Evolutionary conservation across 1,140 invertebrate genomes (phyloP).

Genomic region (Paralvinella palmiformis): DNA sequence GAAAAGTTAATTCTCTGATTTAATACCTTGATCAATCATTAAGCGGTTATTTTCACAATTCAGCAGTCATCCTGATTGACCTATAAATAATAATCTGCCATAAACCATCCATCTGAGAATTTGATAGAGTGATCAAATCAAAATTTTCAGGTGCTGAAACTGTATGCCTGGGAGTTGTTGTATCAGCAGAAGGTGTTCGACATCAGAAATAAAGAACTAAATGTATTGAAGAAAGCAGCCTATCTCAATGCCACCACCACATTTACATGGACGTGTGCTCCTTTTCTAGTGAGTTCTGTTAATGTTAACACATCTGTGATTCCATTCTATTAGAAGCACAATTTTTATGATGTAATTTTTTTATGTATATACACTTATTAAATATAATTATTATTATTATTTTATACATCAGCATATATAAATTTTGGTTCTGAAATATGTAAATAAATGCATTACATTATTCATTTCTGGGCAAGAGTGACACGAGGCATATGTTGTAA

Average conservation of each 20-base stretch:
- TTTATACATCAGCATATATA: too few species aligned
- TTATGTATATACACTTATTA: too few species aligned
- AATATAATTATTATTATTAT: too few species aligned
- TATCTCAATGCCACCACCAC: conserved; percentile 61
- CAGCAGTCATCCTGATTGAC: background rate
- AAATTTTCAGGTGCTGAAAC: conserved; percentile 25
- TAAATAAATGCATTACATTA: too few species aligned
- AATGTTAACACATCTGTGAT: too few species aligned
- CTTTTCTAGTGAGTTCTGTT: conserved; percentile 17
- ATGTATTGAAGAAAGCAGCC: conserved; percentile 42
- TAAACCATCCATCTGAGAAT: too few species aligned
- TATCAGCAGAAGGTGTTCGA: conserved; percentile 43
- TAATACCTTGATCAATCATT: background rate
- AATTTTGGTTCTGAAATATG: too few species aligned
- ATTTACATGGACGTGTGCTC: conserved; percentile 67
- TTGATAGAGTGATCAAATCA: too few species aligned
- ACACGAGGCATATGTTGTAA: too few species aligned
- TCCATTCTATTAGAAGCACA: too few species aligned
- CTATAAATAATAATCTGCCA: background rate
- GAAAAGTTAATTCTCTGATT: background rate
- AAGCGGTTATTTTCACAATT: background rate
- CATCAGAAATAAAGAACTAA: conserved; percentile 44
- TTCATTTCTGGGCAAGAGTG: too few species aligned
- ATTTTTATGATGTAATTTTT: too few species aligned
- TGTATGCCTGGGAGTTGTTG: conserved; percentile 37